Evolutionary conservation across 2,797 vertebrate species (phyloP), one percentile per base, ranked within the genome.

Genomic region (Huso huso): DNA sequence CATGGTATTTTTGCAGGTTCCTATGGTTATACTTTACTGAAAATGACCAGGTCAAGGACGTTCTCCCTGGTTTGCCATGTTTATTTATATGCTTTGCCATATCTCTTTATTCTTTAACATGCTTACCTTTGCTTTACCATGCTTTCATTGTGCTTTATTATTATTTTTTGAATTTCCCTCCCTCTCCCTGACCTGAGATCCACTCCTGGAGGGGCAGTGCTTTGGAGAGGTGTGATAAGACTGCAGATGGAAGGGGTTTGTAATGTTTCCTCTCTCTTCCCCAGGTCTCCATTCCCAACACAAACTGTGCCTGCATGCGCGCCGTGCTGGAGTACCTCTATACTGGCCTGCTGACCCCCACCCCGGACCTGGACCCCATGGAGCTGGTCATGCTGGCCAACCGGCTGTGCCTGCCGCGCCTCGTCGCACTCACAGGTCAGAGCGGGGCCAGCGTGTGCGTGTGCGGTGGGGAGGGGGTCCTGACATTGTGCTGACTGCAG

Each of bases 321-420:
- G 91, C 91, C 0, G 88, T 95, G 65, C 83, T 95, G 65, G 93
- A 95, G 79, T 95, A 93, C 82, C 86, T 95, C 67, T 95, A 95
- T 82, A 92, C 89, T 1, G 87, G 91, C 5, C 83, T 90, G 61
- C 86, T 95, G 78, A 92, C 86, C 0, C 90, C 92, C 1, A 77
- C 81, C 13, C 82, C 87, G 0, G 88, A 86, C 70, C 81, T 94
- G 75, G 91, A 94, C 13, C 86, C 88, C 58, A 91, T 92, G 74
- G 93, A 94, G 57, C 88, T 95, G 61, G 90, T 95, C 55, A 62
- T 93, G 69, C 83, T 95, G 61, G 86, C 90, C 78, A 93, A 94
- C 81, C 90, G 93, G 13, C 90, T 95, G 62, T 95, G 93, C 83
- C 82, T 95, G 78, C 92, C 92, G 5, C 92, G 91, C 55, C 87